These are phyloP conservation scores for Lytechinus pictus DNA, from an alignment of 35 echinoderm and acorn worm species.

Conservation along the genomic window DNA sequence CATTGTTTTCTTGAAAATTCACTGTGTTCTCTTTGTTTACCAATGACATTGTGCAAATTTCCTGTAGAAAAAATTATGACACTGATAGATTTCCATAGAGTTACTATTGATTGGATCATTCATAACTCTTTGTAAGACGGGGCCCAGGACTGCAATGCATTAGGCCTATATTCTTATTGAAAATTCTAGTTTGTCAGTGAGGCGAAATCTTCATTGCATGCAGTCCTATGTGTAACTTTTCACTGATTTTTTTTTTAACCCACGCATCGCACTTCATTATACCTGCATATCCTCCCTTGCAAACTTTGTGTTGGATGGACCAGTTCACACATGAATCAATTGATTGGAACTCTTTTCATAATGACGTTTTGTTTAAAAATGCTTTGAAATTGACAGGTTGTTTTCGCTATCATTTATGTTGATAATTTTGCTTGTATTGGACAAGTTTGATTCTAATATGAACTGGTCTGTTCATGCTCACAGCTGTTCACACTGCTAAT, in stretches of 20 bases:
- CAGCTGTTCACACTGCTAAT: neutral
- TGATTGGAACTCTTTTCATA: too few relatives aligned
- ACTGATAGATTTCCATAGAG: too few relatives aligned
- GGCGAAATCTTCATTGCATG: neutral
- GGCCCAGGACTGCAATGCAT: neutral
- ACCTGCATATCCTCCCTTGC: neutral
- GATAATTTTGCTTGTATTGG: too few relatives aligned
- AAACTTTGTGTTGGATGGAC: neutral
- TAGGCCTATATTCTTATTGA: neutral
- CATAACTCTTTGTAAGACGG: too few relatives aligned
- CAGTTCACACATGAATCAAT: neutral
- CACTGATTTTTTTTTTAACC: neutral
- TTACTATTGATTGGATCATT: too few relatives aligned
- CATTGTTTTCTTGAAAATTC: too few relatives aligned
- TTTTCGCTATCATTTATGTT: too few relatives aligned
- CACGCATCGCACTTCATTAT: neutral
- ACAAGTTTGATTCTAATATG: neutral
- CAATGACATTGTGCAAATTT: too few relatives aligned
- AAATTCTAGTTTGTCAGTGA: neutral
- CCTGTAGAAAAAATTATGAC: too few relatives aligned
- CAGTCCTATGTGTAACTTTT: neutral
- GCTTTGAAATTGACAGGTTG: too few relatives aligned
- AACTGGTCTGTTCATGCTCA: neutral
- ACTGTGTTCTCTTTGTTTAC: too few relatives aligned
- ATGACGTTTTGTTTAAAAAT: too few relatives aligned